These are phyloP conservation scores for Aythya baeri DNA, from an alignment of 2,113 vertebrate genomes.

Conservation along the genomic window DNA sequence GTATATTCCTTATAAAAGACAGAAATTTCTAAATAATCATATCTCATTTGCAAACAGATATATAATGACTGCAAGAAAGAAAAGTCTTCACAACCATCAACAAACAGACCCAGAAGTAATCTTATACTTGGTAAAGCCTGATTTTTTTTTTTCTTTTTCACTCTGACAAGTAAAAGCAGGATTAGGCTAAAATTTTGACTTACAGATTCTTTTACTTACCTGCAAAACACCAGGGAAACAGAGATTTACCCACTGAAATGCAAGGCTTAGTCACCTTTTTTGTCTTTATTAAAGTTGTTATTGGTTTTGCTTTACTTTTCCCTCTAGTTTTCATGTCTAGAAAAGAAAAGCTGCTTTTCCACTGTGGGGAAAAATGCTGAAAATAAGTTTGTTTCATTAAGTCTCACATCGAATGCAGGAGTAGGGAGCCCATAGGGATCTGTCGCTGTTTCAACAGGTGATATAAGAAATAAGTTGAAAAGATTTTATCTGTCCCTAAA, in stretches of 20 bases:
- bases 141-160: neutral
- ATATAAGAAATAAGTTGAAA: neutral
- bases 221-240: neutral
- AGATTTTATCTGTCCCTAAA: slow-evolving; percentile 4
- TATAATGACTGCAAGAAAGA: neutral
- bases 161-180: neutral
- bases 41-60: neutral
- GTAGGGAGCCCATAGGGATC: neutral
- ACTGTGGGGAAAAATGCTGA: neutral
- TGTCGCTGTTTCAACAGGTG: rapidly evolving
- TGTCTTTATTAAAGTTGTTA: neutral
- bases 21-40: neutral
- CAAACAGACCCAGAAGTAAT: neutral
- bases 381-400: neutral
- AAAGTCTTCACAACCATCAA: neutral
- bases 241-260: neutral
- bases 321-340: neutral
- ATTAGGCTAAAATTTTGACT: neutral
- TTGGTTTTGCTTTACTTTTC: neutral
- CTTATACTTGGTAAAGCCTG: neutral
- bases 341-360: neutral
- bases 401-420: neutral
- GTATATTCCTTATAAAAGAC: neutral
- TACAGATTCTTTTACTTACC: neutral
- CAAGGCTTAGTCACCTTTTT: neutral